Percentiles rank a stretch among this genome's conserved stretches.
These are phyloP conservation scores for Thryonomys swinderianus DNA, from an alignment of 2,113 vertebrate species.

Conservation along the genomic window DNA sequence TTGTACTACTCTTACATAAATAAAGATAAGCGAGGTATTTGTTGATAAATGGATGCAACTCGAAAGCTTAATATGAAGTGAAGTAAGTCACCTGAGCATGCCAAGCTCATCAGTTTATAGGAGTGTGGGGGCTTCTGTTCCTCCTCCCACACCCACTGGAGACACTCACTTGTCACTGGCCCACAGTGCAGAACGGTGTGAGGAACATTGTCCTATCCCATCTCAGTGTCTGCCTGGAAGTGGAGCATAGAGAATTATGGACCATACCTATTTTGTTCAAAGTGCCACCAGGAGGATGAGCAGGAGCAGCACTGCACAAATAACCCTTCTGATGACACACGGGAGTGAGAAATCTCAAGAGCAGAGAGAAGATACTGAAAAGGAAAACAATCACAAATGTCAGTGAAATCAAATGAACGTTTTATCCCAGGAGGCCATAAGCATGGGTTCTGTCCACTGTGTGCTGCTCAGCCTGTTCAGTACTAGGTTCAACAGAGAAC, in stretches of 20 bases:
- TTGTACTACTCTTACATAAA: not conserved
- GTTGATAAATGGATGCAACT: not conserved
- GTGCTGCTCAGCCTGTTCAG: not conserved
- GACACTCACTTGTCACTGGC: not conserved
- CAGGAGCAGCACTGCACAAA: not conserved
- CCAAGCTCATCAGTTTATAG: not conserved
- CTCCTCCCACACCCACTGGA: accelerated
- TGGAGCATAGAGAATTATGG: not conserved
- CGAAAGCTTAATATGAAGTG: not conserved
- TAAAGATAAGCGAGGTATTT: not conserved
- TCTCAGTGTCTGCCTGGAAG: not conserved
- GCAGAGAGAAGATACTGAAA: not conserved
- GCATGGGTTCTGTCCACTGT: not conserved
- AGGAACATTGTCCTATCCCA: not conserved
- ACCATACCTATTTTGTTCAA: not conserved
- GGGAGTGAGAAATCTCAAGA: not conserved
- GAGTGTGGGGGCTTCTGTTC: not conserved
- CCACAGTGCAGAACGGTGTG: not conserved
- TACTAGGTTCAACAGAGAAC: not conserved
- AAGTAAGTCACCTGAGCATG: not conserved
- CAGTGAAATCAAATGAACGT: not conserved
- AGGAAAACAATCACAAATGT: not conserved
- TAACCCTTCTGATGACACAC: not conserved
- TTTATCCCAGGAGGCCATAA: too few species aligned
- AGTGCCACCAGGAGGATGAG: not conserved